These are phyloP conservation scores for Vulpes vulpes DNA, from an alignment of 2,113 vertebrate species.

Conservation along the genomic window DNA sequence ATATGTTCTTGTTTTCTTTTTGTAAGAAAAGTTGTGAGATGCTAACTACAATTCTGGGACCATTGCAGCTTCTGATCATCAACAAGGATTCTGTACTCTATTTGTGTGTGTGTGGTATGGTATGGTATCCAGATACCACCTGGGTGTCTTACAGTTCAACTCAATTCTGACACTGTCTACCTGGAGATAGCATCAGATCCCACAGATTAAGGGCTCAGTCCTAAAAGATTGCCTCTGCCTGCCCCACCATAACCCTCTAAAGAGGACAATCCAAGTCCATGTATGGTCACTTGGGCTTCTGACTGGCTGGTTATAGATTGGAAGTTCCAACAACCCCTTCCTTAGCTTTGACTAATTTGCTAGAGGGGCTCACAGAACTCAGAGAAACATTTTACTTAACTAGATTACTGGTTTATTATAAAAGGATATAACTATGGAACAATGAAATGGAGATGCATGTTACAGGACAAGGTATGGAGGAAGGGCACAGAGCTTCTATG, in stretches of 20 bases:
- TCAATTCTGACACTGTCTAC: background rate
- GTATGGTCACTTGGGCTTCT: background rate
- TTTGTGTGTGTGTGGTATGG: background rate
- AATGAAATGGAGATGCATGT: background rate
- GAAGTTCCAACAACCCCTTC: background rate
- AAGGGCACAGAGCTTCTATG: background rate
- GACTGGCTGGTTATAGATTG: background rate
- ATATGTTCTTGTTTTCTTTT: slow-evolving; percentile 39
- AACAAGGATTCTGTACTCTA: background rate
- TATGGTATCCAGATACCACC: background rate
- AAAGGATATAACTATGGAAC: background rate
- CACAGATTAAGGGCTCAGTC: background rate
- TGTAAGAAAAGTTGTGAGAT: slow-evolving; percentile 28
- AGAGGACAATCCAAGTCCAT: background rate
- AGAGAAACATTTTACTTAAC: background rate
- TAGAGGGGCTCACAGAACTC: background rate
- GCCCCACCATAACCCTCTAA: background rate
- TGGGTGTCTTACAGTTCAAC: background rate
- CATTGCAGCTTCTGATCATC: background rate
- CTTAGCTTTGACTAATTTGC: background rate
- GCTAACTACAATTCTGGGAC: background rate
- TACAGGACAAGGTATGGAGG: background rate
- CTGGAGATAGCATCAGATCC: background rate
- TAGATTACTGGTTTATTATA: background rate
- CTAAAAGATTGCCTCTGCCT: background rate